Evolutionary conservation across 2,113 vertebrate species (phyloP), one percentile per base, ranked within the genome.

Genomic region (Gymnocephalus cernua): DNA sequence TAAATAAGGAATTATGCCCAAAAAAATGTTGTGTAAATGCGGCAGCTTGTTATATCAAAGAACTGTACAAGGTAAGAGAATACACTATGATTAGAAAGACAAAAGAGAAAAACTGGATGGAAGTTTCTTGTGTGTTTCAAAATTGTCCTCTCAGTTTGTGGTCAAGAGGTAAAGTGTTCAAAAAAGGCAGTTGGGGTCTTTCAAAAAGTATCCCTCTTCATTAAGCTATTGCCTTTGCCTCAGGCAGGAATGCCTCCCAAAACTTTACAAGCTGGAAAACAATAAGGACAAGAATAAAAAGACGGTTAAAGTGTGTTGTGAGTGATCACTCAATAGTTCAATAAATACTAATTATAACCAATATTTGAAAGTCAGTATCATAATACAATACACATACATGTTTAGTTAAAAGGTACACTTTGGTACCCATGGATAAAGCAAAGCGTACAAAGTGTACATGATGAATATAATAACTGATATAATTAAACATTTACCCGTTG

Each of bases 151-250:
- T 92, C 87, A 86, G 67, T 88, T 94, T 78, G 82, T 92, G 93
- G 89, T 94, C 92, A 93, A 94, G 95, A 95, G 94, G 95, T 96
- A 94, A 87, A 93, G 93, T 93, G 93, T 96, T 92, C 93, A 87
- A 89, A 93, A 91, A 94, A 94, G 95, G 96, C 95, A 96, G 95
- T 93, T 64, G 59, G 83, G 90, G 86, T 90, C 92, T 88, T 93
- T 70, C n/a, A 84, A 86, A 84, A 4, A 73, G 77, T 86, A 62
- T 89, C 87, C 27, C 73, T 93, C 77, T 87, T 91, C 5, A 56
- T 97, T 96, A 99, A 79, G 96, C 98, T 90, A 99, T 99, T 51
- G 97, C 98, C 93, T 99, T 99, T 12, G 98, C 98, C 91, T 99
- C 98, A 0, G 98, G 98, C 47, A 99, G 95, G 94, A 99, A 99